These are phyloP conservation scores for Pseudorhiza aurosa DNA, from an alignment of 30 jellyfish, hydroid and myxozoan genomes.

Conservation along the genomic window DNA sequence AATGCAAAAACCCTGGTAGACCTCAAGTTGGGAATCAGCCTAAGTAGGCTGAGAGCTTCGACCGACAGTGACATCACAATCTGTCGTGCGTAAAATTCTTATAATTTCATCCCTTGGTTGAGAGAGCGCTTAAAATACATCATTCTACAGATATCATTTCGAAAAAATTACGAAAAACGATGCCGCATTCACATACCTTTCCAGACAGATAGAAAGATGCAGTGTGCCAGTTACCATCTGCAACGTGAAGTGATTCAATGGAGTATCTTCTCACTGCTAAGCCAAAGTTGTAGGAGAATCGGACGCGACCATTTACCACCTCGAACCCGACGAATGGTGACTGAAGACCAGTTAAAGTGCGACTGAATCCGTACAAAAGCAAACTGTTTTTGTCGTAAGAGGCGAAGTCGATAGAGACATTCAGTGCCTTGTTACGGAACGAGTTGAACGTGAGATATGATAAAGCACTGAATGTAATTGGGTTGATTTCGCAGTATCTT, in stretches of 20 bases:
- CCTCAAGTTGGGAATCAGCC: too few relatives aligned
- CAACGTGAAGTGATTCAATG: conserved; percentile 21
- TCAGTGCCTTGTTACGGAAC: conserved; percentile 17
- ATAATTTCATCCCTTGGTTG: background rate
- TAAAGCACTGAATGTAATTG: conserved; percentile 46
- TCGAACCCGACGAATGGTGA: conserved; percentile 64
- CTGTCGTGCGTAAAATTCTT: too few relatives aligned
- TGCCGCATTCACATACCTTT: conserved; percentile 31
- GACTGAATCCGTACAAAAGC: conserved; percentile 52
- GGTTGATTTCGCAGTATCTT: conserved; percentile 60
- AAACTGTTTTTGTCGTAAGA: conserved; percentile 51
- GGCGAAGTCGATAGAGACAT: conserved; percentile 44
- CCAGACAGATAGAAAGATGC: conserved; percentile 34
- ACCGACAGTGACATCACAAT: too few relatives aligned
- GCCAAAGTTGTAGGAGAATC: conserved; percentile 54
- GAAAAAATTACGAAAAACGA: too few relatives aligned
- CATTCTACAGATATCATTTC: too few relatives aligned
- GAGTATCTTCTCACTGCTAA: conserved; percentile 13
- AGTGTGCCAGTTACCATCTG: conserved; percentile 65
- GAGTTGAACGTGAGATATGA: conserved; percentile 30
- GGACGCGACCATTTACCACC: conserved; percentile 2
- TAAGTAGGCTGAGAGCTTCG: too few relatives aligned
- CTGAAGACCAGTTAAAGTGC: background rate
- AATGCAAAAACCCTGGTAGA: too few relatives aligned
- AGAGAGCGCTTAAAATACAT: too few relatives aligned